A percentile compares a stretch with the other conserved stretches of the same genome.
phyloP scores from a whole-genome alignment of 2,113 vertebrate species.

The Strix aluco region DNA sequence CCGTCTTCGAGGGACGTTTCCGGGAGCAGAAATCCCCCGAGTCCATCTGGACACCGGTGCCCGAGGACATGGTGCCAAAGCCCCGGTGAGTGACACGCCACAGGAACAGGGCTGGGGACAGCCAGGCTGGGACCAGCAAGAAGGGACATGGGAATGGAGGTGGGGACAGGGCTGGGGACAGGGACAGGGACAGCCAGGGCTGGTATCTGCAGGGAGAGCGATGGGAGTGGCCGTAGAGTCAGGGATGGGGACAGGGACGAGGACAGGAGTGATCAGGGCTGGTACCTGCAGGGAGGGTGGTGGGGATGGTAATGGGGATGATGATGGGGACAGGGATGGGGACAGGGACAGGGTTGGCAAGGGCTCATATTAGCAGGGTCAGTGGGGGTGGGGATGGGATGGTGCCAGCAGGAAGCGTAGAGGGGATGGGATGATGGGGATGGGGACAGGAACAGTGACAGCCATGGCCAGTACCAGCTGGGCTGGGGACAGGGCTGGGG shows the following conservation, averaged over 20 bases:
- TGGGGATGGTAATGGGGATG: not conserved
- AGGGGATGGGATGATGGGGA: not conserved
- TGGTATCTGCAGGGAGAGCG: not conserved
- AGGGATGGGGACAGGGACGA: too few relatives aligned
- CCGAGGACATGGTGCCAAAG: constrained; percentile 90
- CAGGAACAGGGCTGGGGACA: accelerated
- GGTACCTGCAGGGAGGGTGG: not conserved
- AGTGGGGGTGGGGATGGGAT: not conserved
- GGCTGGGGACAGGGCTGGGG: not conserved
- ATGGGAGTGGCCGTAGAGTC: not conserved
- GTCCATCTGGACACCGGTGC: constrained; percentile 94
- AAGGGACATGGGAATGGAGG: not conserved
- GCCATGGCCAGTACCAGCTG: not conserved
- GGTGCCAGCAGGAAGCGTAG: too few relatives aligned
- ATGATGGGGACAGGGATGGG: not conserved
- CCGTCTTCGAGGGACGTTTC: constrained; percentile 91
- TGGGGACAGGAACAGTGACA: not conserved
- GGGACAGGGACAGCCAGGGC: not conserved
- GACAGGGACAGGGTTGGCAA: not conserved
- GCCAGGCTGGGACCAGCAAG: not conserved
- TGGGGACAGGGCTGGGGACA: not conserved
- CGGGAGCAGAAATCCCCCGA: constrained; percentile 95
- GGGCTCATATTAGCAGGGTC: too few relatives aligned
- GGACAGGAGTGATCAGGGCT: not conserved
- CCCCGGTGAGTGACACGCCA: constrained; percentile 78